phyloP scores from a whole-genome alignment of 2,888 invertebrate species.

The Trachelus iudaicus region DNA sequence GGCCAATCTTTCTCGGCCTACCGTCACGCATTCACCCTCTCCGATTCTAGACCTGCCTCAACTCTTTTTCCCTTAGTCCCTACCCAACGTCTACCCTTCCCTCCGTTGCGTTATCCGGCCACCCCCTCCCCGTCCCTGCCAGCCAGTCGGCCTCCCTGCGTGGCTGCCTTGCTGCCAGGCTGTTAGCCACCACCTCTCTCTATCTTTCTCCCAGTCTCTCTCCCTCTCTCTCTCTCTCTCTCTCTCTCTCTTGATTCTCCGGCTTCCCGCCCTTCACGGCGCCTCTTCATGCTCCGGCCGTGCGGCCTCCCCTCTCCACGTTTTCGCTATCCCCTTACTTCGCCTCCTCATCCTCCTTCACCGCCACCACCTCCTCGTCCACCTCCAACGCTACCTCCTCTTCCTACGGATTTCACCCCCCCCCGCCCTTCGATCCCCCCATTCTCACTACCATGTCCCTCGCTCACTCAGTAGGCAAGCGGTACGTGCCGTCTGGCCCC shows the following conservation, averaged over 20 bases:
- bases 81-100: constrained; percentile 20
- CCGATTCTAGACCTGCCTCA: constrained; percentile 43
- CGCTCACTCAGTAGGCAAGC: constrained; percentile 29
- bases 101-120: background rate
- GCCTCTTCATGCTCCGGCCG: constrained; percentile 39
- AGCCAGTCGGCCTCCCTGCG: background rate
- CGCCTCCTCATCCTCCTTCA: constrained; percentile 18
- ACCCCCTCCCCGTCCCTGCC: background rate
- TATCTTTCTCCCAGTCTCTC: constrained; percentile 13
- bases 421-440: constrained; percentile 25
- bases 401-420: constrained; percentile 32
- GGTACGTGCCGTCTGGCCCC: constrained; percentile 42
- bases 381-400: constrained; percentile 17
- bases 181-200: background rate
- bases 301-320: constrained; percentile 34
- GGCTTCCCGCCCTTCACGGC: constrained; percentile 56
- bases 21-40: constrained; percentile 59
- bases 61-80: constrained; percentile 37
- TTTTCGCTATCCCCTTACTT: constrained; percentile 1
- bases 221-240: constrained; percentile 7
- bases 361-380: constrained; percentile 16
- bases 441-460: constrained; percentile 24
- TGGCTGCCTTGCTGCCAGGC: background rate
- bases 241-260: constrained; percentile 20
- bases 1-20: constrained; percentile 35